Evolutionary conservation across 2,797 vertebrate genomes (phyloP), one percentile per base, ranked within the genome.

Genomic region (Cottoperca gobio): DNA sequence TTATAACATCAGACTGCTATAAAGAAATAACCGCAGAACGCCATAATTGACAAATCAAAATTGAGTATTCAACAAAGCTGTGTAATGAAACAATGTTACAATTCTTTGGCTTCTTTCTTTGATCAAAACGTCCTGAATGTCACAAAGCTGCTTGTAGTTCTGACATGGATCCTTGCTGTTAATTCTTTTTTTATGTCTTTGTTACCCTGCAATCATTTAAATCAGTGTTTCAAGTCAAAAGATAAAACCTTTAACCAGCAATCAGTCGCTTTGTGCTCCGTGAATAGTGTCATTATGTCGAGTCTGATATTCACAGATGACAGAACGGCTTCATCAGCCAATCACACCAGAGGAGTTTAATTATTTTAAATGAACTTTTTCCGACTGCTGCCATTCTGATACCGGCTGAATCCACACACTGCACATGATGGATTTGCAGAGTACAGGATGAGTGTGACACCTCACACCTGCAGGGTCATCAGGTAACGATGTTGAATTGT

Each of bases 211-310:
- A 54, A 73, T 73, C 33, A 70, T 70, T 67, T 31, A 57, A 69
- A 78, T 69, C 63, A 76, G 21, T 3, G 2, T 48, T 53, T 42
- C 39, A 31, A 23, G 21, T 48, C n/a, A 40, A 13, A 64, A 43
- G 50, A 46, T 37, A 19, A 54, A 39, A 31, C 40, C 59, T 61
- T 59, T 14, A 52, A 78, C 40, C 54, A 24, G 62, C 52, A 78
- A 75, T 78, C 74, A 69, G 8, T 40, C 26, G 28, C 23, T 78
- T 60, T 72, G 48, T 76, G 64, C 59, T 85, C 62, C 19, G 43
- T 66, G 74, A 74, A 78, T 39, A 53, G 48, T 1, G 73, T 72
- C 75, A 40, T 78, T 46, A n/a, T 63, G 62, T 77, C 57, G 65
- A 71, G 26, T 23, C 19, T 73, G 58, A 53, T 61, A 24, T 73